These are phyloP conservation scores for Eupeodes corollae DNA, from an alignment of 1,140 invertebrate genomes.

Conservation along the genomic window DNA sequence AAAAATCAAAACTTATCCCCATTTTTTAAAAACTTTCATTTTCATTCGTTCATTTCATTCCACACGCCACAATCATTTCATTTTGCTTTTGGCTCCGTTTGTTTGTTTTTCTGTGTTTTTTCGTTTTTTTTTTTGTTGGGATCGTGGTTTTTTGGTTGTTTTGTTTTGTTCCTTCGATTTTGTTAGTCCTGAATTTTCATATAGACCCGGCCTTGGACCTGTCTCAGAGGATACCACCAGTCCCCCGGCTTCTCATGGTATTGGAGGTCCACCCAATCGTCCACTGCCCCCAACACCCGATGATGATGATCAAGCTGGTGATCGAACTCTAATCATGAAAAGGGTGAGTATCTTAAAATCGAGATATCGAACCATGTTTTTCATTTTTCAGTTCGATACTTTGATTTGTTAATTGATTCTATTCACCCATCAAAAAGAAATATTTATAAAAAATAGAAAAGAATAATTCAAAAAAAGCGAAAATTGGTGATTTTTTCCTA, in stretches of 20 bases:
- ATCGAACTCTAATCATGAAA: constrained; percentile 80
- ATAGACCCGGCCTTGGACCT: constrained; percentile 58
- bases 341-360: constrained; percentile 51
- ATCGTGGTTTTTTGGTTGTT: constrained; percentile 7
- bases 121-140: constrained; percentile 20
- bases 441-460: too few relatives aligned
- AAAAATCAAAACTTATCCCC: constrained; percentile 3
- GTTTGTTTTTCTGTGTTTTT: constrained; percentile 19
- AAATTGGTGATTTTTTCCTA: constrained; percentile 3
- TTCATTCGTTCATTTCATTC: constrained; percentile 9
- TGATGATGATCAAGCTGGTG: constrained; percentile 61
- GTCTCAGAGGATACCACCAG: constrained; percentile 41
- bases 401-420: background rate
- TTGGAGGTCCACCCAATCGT: constrained; percentile 72
- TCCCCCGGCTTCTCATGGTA: constrained; percentile 38
- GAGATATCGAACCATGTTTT: too few relatives aligned
- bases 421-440: too few relatives aligned
- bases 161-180: constrained; percentile 26
- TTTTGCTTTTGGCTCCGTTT: constrained; percentile 9
- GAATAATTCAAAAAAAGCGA: background rate
- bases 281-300: constrained; percentile 89
- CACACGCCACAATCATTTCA: background rate
- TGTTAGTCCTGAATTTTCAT: constrained; percentile 73
- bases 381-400: background rate
- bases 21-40: constrained; percentile 9